phyloP scores from a whole-genome alignment of 2,888 invertebrate species.

The Elgonia sp. region DNA sequence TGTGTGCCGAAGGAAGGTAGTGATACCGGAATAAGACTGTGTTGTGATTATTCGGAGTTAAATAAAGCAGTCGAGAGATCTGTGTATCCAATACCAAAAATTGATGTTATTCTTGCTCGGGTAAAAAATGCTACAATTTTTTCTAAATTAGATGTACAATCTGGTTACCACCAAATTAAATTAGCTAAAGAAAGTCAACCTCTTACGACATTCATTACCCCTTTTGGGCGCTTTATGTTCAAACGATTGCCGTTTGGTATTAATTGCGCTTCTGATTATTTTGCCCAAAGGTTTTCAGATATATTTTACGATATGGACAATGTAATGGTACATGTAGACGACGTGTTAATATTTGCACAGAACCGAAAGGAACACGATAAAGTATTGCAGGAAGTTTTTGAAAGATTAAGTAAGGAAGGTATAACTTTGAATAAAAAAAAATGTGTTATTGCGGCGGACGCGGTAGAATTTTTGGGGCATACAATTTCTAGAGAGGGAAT shows the following conservation, averaged over 20 bases:
- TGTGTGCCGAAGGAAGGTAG: conserved; percentile 8
- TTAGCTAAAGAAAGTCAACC: conserved; percentile 66
- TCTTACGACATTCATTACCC: conserved; percentile 75
- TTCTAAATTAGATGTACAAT: conserved; percentile 75
- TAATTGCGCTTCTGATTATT: conserved; percentile 73
- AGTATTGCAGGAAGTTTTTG: conserved; percentile 76
- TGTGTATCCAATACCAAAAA: conserved; percentile 78
- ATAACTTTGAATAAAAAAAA: conserved; percentile 80
- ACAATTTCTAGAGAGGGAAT: conserved; percentile 77
- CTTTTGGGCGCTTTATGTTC: conserved; percentile 71
- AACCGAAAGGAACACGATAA: conserved; percentile 76
- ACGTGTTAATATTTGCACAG: conserved; percentile 70
- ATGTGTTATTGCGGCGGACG: conserved; percentile 77
- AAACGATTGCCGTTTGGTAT: conserved; percentile 75
- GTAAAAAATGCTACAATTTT: conserved; percentile 69
- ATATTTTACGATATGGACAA: conserved; percentile 74
- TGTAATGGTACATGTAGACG: conserved; percentile 73
- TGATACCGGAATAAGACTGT: not conserved
- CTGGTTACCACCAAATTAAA: conserved; percentile 72
- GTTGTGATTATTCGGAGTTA: not conserved
- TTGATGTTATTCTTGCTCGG: conserved; percentile 76
- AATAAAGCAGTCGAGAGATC: conserved; percentile 13
- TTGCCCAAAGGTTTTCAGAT: conserved; percentile 44
- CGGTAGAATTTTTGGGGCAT: conserved; percentile 80
- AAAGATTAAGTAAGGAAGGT: conserved; percentile 74